Percentiles rank a stretch among this genome's conserved stretches.
Evolutionary conservation across 2,888 invertebrate genomes (phyloP).

Genomic region (Synanthedon andrenaeformis): DNA sequence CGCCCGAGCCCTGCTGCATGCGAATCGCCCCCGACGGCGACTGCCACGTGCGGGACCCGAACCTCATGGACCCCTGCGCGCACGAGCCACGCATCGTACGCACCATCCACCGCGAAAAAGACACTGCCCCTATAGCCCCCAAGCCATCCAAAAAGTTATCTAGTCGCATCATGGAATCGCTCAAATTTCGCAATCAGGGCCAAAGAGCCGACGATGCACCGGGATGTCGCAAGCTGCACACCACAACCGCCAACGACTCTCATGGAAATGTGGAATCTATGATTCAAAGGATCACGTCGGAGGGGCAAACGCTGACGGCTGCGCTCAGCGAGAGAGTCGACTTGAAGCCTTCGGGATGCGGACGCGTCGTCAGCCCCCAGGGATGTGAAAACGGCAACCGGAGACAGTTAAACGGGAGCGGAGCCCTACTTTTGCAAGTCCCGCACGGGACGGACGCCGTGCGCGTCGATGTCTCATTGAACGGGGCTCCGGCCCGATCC

Average conservation of each 20-base stretch:
- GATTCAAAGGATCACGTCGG: background rate
- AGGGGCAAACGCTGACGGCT: background rate
- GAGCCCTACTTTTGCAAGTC: background rate
- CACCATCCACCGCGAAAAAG: constrained; percentile 22
- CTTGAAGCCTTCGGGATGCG: constrained; percentile 22
- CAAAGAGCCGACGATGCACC: background rate
- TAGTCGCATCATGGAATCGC: background rate
- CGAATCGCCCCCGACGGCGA: constrained; percentile 17
- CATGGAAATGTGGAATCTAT: constrained; percentile 2
- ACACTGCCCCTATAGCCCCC: background rate
- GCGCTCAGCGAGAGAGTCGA: background rate
- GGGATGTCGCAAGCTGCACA: background rate
- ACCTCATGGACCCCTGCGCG: constrained; percentile 28
- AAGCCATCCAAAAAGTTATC: background rate
- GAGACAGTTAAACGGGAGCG: background rate
- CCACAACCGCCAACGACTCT: constrained; percentile 2
- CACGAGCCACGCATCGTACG: constrained; percentile 28
- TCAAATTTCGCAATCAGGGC: background rate
- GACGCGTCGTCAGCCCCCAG: constrained; percentile 15
- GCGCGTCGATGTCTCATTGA: background rate
- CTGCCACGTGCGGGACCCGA: constrained; percentile 16
- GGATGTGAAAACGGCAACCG: too few species aligned
- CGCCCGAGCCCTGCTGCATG: constrained; percentile 20
- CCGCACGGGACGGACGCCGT: background rate
- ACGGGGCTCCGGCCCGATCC: background rate